Base-by-base conservation (phyloP, 1,140 invertebrate genomes). In the Solen grandis region DNA sequence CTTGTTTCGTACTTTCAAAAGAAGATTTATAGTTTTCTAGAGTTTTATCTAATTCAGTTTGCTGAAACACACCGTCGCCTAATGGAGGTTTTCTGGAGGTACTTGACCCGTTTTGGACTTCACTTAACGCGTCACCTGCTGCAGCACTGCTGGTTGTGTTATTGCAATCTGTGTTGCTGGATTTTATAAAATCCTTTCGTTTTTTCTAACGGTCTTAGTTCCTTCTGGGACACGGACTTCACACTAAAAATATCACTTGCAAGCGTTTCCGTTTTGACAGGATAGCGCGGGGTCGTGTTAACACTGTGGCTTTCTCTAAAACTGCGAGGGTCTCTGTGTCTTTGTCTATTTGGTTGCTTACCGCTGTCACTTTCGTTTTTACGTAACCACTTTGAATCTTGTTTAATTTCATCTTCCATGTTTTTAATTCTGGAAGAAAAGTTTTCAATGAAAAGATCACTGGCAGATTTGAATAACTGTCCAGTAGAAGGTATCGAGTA, bases 381-480 rank as follows among this genome's bases (percentile, higher is more conserved):
- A 29, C 77, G 72, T 38, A 70, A 69, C 75, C 84, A 57, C 70
- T 73, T 86, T 0, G 83, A 66, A 78, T 89, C 87, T 22, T 75
- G 73, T 36, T 82, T 81, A 16, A 89, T 81, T 84, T 88, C 84
- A 35, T 86, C 66, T 57, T 89, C 87, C 57, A 89, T 70, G 19
- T 70, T 84, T 76, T 52, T 85, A 46, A 89, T 81, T 41, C 82
- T 76, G 1, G 82, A 66, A n/a, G 83, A 76, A 36, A 89, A 83
- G 60, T 86, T 89, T 66, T 89, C 88, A 35, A 89, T 84, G 36
- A 86, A 85, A n/a, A 86, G 41, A 29, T 89, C 88, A 81, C 81
- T 86, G 16, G 81, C 70, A 38, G 84, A 79, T 69, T 87, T 86
- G 36, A 77, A 54, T 41, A 81, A 33, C 31, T 82, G 72, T 14